Percentiles rank a stretch among this genome's conserved stretches.
phyloP scores from a whole-genome alignment of 2,888 invertebrate genomes.

The Aethes cnicana region DNA sequence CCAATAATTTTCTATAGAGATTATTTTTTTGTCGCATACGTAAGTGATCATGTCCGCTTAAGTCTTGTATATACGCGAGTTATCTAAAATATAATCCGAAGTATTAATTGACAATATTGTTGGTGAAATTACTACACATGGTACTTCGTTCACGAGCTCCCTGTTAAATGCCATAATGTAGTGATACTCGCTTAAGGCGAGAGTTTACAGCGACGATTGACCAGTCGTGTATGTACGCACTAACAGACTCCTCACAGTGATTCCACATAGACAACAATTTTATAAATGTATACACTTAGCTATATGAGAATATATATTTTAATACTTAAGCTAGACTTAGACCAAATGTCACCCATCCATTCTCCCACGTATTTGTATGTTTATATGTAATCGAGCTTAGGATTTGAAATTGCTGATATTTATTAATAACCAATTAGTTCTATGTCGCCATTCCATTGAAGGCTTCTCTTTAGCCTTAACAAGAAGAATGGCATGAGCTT shows the following conservation, averaged over 20 bases:
- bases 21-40: slow-evolving; percentile 52
- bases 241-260: too few relatives aligned
- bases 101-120: slow-evolving; percentile 30
- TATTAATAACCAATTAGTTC: slow-evolving; percentile 9
- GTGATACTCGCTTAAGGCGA: too few relatives aligned
- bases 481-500: too few relatives aligned
- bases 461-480: too few relatives aligned
- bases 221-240: too few relatives aligned
- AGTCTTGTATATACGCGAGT: too few relatives aligned
- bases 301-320: slow-evolving; percentile 47
- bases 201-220: too few relatives aligned
- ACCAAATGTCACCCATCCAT: slow-evolving; percentile 56
- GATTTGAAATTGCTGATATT: slow-evolving; percentile 17
- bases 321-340: slow-evolving; percentile 64
- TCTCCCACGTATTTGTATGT: slow-evolving; percentile 41
- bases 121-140: too few relatives aligned
- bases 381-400: slow-evolving; percentile 35
- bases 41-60: slow-evolving; percentile 52
- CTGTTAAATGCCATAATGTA: slow-evolving; percentile 58
- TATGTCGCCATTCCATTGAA: too few relatives aligned
- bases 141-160: too few relatives aligned
- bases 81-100: slow-evolving; percentile 29
- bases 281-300: slow-evolving; percentile 42
- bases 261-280: slow-evolving; percentile 36
- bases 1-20: slow-evolving; percentile 46